Base-by-base conservation (phyloP, 2,888 invertebrate species). In the Rhimphoctona megacephalus region DNA sequence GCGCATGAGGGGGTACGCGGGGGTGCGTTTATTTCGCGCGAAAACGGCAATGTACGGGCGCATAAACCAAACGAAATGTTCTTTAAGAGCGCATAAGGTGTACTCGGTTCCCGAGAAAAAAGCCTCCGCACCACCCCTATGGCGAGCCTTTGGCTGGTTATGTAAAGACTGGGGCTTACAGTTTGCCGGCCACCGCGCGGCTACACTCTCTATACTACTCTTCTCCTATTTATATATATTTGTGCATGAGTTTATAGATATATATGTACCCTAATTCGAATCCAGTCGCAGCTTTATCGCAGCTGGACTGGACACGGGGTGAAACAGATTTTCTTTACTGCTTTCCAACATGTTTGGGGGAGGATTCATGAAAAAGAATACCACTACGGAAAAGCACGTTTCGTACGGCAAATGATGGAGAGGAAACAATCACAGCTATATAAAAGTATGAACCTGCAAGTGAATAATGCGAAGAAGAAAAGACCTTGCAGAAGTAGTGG, bases 271-370 rank as follows among this genome's bases (percentile, higher is more conserved):
- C 83, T 77, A 77, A 81, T 86, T 86, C 83, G 77, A 83, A 83
- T 82, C 79, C 79, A 83, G 81, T 81, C 83, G 80, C 73, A 83
- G 66, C 73, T 66, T 83, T 73, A 81, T 73, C 66, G 64, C 81
- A 82, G 70, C 78, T 69, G 64, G 70, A 73, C 85, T 80, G 87
- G 88, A 86, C 87, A 86, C 86, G 49, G 81, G 83, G 85, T 88
- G 91, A 87, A 90, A 90, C 92, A 92, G 89, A 90, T 92, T 91
- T 90, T 88, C 89, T 91, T 91, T 91, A 91, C 84, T 90, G 88
- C 89, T 87, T 84, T 83, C 82, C 81, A 82, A 77, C 85, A 61
- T 83, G 66, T 30, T 74, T 64, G 81, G 83, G 67, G 67, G 83
- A 74, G 54, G 79, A 80, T 81, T 57, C 52, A 52, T 54, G 43